Conservation (phyloP, 1,140 invertebrate genomes). For the Pseudomyrmex gracilis region DNA sequence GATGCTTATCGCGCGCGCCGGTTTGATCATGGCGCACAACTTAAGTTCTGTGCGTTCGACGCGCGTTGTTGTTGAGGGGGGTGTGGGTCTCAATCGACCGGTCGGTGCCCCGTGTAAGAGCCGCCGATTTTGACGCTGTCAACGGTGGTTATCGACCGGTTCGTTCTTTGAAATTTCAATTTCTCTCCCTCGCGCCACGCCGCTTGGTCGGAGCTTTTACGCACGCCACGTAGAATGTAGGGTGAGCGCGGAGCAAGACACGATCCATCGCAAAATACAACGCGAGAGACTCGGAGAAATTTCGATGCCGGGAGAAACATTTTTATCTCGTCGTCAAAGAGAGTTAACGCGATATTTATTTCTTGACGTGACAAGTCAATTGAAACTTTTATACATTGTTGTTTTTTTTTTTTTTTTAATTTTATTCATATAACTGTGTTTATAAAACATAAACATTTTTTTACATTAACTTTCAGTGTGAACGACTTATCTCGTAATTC, state of each 20-base stretch:
- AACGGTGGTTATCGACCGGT: slow-evolving; percentile 10
- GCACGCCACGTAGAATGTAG: background rate
- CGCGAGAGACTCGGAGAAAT: no score
- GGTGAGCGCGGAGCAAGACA: slow-evolving; percentile 6
- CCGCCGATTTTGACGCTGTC: slow-evolving; percentile 24
- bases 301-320: no score
- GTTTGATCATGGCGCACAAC: slow-evolving; percentile 69
- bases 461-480: slow-evolving; percentile 23
- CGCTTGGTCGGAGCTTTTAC: slow-evolving; percentile 10
- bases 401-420: no score
- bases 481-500: slow-evolving; percentile 8
- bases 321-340: no score
- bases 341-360: no score
- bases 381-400: no score
- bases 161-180: slow-evolving; percentile 52
- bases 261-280: background rate
- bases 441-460: background rate
- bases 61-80: slow-evolving; percentile 8
- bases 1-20: slow-evolving; percentile 69
- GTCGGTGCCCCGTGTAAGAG: background rate
- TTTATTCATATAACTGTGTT: no score
- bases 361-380: no score
- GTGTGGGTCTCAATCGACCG: background rate
- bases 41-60: slow-evolving; percentile 55
- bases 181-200: background rate